A percentile compares a stretch with the other conserved stretches of the same genome.
Conservation (phyloP, 2,888 invertebrate species). For the Metellina segmentata region DNA sequence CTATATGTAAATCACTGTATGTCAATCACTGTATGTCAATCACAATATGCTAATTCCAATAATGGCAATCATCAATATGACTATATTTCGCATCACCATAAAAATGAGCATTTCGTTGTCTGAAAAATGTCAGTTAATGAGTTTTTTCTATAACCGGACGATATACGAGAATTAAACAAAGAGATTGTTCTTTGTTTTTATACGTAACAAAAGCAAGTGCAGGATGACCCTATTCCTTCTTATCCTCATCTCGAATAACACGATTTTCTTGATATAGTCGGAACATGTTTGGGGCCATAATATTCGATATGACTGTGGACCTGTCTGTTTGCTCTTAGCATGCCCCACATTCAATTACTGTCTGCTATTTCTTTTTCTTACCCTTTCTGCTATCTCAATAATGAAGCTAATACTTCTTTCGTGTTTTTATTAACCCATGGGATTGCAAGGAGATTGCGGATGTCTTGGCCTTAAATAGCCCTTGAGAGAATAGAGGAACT, state of each 20-base stretch:
- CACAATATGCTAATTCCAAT: no score
- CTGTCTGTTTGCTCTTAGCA: neutral
- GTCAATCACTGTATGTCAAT: no score
- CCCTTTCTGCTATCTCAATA: neutral
- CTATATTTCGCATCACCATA: no score
- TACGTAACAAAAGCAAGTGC: neutral
- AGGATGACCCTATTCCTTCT: neutral
- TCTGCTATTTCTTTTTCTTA: neutral
- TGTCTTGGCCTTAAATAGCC: slow-evolving; percentile 10
- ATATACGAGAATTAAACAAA: no score
- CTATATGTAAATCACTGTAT: no score
- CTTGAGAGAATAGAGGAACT: slow-evolving; percentile 6
- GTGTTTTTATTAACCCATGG: slow-evolving; percentile 12
- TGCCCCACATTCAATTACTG: slow-evolving; percentile 2
- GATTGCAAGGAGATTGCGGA: slow-evolving; percentile 8
- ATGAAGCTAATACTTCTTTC: neutral
- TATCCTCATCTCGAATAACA: neutral
- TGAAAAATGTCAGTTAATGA: no score
- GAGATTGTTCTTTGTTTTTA: neutral
- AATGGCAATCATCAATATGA: no score
- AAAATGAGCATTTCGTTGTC: no score
- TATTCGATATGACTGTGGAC: neutral
- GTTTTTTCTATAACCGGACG: no score
- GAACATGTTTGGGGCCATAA: neutral
- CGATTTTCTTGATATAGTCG: neutral